Conservation (phyloP, 2,113 vertebrate genomes). For the Gymnorhina tibicen region DNA sequence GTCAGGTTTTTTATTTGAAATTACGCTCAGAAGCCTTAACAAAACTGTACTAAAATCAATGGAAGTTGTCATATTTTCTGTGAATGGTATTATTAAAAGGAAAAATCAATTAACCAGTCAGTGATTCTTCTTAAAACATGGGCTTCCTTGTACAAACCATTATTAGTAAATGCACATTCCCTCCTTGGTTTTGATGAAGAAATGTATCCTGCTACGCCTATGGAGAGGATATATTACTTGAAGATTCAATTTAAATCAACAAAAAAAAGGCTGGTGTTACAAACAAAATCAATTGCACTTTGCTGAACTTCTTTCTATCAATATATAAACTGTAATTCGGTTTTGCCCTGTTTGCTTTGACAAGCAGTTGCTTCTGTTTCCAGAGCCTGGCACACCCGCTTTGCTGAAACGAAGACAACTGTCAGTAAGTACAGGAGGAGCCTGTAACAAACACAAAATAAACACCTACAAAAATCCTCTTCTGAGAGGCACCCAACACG, state of each 20-base stretch:
- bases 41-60: not conserved
- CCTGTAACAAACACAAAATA: too few relatives aligned
- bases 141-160: not conserved
- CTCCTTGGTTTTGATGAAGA: not conserved
- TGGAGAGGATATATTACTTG: not conserved
- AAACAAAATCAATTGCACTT: not conserved
- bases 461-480: not conserved
- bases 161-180: not conserved
- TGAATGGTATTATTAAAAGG: not conserved
- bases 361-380: not conserved
- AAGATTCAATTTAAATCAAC: not conserved
- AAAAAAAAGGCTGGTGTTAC: not conserved
- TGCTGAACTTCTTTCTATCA: not conserved
- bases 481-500: not conserved
- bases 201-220: not conserved
- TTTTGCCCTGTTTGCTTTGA: constrained; percentile 31
- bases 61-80: not conserved
- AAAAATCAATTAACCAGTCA: not conserved
- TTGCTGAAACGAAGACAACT: not conserved
- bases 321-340: not conserved
- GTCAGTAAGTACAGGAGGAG: not conserved
- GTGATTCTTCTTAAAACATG: not conserved
- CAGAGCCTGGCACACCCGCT: not conserved
- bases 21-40: not conserved
- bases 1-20: not conserved